phyloP scores from a whole-genome alignment of 2,888 invertebrate genomes.

The Parnassius apollo region DNA sequence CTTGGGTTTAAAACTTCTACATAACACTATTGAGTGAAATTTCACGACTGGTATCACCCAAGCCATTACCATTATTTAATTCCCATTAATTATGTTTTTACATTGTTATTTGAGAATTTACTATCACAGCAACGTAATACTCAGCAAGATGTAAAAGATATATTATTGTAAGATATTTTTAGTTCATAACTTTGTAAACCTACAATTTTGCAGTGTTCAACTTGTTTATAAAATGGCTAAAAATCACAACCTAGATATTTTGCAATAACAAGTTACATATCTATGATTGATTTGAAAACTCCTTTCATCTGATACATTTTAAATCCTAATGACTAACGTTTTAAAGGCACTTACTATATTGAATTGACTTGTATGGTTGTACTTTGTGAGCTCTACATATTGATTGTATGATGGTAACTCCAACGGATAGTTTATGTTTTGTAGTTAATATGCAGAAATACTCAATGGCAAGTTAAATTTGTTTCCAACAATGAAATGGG shows the following conservation, averaged over 20 bases:
- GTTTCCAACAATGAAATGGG: no score
- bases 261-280: conserved; percentile 46
- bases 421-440: conserved; percentile 60
- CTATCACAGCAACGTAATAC: conserved; percentile 43
- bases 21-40: conserved; percentile 1
- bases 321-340: conserved; percentile 78
- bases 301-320: conserved; percentile 54
- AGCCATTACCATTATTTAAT: conserved; percentile 16
- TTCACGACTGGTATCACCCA: conserved; percentile 26
- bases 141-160: conserved; percentile 26
- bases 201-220: conserved; percentile 14
- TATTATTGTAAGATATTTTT: conserved; percentile 11
- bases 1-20: conserved; percentile 35
- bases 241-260: conserved; percentile 67
- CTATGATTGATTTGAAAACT: conserved; percentile 44
- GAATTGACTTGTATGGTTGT: conserved; percentile 76
- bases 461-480: conserved; percentile 36
- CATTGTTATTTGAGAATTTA: conserved; percentile 30
- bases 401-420: conserved; percentile 80
- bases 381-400: conserved; percentile 72
- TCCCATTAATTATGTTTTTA: conserved; percentile 7
- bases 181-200: conserved; percentile 10
- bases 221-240: conserved; percentile 21
- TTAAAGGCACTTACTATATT: conserved; percentile 77
- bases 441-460: conserved; percentile 54